Base-by-base conservation (phyloP, 1,140 invertebrate species). In the Druon quercuslanigerum region DNA sequence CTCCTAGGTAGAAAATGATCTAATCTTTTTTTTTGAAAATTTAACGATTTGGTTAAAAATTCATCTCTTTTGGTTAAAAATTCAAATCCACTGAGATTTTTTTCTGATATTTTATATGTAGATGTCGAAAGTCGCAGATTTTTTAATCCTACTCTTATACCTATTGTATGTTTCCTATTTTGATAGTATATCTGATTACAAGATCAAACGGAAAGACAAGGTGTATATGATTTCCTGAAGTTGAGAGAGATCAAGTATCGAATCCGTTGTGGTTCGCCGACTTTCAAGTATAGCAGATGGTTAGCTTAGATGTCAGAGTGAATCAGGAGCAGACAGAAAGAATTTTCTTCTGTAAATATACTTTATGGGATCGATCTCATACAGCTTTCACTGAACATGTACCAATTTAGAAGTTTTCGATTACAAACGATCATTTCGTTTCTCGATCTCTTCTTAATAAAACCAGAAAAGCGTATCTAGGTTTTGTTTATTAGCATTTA, bases 291-390 rank as follows among this genome's bases (percentile, higher is more conserved):
- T 40, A 20, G 25, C 13, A 33, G 52, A 19, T 19, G 25, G 25
- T 25, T 60, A 66, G 40, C 40, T 66, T 66, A 14, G n/a, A 40
- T 66, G 60, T 66, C 60, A 66, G 60, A 6, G 25, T 33, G 4
- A 25, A 25, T 33, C 25, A 66, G 57, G 25, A 66, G 25, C 20
- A 46, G 40, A 46, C 12, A 16, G 14, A 66, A 66, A 40, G 57
- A 66, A 66, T 66, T 57, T 66, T 25, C 25, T 66, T 57, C 19
- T 4, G 56, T 57, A 57, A 20, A 57, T 57, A 57, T 57, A 57
- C 19, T 1, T 40, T 66, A 25, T 66, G 12, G 25, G 14, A 66
- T 66, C 33, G 16, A 66, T 66, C 25, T 40, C 60, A 7, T 20
- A 7, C 17, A 56, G 33, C 60, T 40, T 40, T 66, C 60, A 33